phyloP scores from a whole-genome alignment of 2,888 invertebrate species.

The Globia sparganii region DNA sequence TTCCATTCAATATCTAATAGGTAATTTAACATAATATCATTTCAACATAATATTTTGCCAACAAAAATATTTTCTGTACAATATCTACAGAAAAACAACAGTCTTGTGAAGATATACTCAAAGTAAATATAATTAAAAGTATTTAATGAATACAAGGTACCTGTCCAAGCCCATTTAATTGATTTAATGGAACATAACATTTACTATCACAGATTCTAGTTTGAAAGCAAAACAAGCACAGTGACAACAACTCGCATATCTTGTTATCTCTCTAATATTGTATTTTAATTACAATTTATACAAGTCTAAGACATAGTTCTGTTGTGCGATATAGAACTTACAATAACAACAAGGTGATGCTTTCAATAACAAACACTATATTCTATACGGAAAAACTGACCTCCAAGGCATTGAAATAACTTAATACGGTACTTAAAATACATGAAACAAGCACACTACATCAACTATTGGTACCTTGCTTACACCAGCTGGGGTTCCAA shows the following conservation, averaged over 20 bases:
- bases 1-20: neutral
- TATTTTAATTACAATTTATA: slow-evolving; percentile 1
- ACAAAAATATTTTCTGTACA: neutral
- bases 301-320: slow-evolving; percentile 6
- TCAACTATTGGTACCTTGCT: slow-evolving; percentile 68
- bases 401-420: slow-evolving; percentile 44
- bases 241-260: slow-evolving; percentile 12
- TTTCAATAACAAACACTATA: slow-evolving; percentile 47
- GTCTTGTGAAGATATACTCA: neutral
- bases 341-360: slow-evolving; percentile 45
- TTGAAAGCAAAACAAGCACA: slow-evolving; percentile 22
- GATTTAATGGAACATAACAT: neutral
- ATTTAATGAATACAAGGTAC: neutral
- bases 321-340: slow-evolving; percentile 27
- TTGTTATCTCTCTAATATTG: slow-evolving; percentile 29
- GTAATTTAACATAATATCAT: neutral
- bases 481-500: slow-evolving; percentile 81
- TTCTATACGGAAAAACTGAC: slow-evolving; percentile 45
- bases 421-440: slow-evolving; percentile 46
- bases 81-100: neutral
- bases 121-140: neutral
- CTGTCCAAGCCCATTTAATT: neutral
- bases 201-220: slow-evolving; percentile 2
- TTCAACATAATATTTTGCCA: slow-evolving; percentile 1
- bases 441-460: slow-evolving; percentile 64